Conservation (phyloP, 2,888 invertebrate genomes). For the Tinea trinotella region DNA sequence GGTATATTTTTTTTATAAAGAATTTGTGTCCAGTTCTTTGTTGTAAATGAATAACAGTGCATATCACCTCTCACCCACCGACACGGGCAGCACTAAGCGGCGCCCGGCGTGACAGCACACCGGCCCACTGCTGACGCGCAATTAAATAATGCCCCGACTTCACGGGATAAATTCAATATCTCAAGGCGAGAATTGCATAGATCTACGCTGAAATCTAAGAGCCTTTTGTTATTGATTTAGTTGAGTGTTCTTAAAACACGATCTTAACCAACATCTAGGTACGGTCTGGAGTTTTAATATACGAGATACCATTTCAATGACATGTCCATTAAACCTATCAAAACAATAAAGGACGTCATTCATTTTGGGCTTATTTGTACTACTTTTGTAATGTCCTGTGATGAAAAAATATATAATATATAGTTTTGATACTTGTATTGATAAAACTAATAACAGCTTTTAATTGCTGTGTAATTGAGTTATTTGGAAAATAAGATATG, state of each 20-base stretch:
- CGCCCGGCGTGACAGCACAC: constrained; percentile 27
- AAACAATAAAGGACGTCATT: too few species aligned
- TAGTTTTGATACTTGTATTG: too few species aligned
- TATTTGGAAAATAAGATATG: too few species aligned
- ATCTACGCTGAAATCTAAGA: constrained; percentile 45
- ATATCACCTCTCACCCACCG: constrained; percentile 24
- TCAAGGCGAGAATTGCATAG: constrained; percentile 31
- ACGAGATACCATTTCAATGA: too few species aligned
- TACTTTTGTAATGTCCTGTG: too few species aligned
- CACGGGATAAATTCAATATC: constrained; percentile 66
- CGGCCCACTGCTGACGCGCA: constrained; percentile 54
- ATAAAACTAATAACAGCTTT: too few species aligned
- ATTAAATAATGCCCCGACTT: constrained; percentile 68
- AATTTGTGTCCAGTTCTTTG: neutral
- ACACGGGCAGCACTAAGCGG: constrained; percentile 26
- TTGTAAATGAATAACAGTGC: constrained; percentile 11
- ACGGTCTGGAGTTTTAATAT: too few species aligned
- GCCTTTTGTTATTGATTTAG: constrained; percentile 27
- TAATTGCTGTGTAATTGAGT: too few species aligned
- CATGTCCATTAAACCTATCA: too few species aligned
- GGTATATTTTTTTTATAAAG: too few species aligned
- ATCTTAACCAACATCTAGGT: neutral
- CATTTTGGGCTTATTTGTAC: too few species aligned
- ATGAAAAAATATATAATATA: too few species aligned
- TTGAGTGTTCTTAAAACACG: neutral